These are phyloP conservation scores for Thamnophis sirtalis DNA, from an alignment of 2,113 vertebrate species.

Conservation along the genomic window DNA sequence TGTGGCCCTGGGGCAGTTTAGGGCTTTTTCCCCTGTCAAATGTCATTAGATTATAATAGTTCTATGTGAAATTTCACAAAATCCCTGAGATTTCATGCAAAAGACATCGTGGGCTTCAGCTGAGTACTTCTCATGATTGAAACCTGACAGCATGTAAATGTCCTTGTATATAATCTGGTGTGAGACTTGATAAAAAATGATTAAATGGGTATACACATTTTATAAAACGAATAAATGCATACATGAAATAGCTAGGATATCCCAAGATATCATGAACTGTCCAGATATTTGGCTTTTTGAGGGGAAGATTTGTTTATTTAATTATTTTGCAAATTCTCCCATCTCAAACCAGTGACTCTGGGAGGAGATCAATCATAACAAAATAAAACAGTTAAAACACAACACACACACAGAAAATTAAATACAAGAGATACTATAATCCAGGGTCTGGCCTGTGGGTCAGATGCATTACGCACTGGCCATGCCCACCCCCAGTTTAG, in stretches of 20 bases:
- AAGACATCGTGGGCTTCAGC: background rate
- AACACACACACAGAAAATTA: background rate
- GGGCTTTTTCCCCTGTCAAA: background rate
- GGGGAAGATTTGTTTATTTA: background rate
- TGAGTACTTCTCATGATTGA: background rate
- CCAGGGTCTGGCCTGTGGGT: no score
- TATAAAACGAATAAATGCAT: background rate
- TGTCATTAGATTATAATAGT: background rate
- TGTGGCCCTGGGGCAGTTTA: background rate
- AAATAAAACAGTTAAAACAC: background rate
- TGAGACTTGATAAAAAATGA: background rate
- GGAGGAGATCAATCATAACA: background rate
- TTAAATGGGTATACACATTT: background rate
- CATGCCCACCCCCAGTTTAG: no score
- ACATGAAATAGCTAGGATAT: background rate
- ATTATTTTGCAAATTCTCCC: background rate
- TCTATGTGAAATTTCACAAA: background rate
- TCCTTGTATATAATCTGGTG: background rate
- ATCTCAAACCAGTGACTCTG: background rate
- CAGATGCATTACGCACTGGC: no score
- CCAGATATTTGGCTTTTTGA: background rate
- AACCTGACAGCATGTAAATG: background rate
- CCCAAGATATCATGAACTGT: background rate
- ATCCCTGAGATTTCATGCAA: background rate
- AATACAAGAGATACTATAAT: background rate